These are phyloP conservation scores for Pantherophis alleghaniensis DNA, from an alignment of 2,797 vertebrate genomes.

Conservation along the genomic window DNA sequence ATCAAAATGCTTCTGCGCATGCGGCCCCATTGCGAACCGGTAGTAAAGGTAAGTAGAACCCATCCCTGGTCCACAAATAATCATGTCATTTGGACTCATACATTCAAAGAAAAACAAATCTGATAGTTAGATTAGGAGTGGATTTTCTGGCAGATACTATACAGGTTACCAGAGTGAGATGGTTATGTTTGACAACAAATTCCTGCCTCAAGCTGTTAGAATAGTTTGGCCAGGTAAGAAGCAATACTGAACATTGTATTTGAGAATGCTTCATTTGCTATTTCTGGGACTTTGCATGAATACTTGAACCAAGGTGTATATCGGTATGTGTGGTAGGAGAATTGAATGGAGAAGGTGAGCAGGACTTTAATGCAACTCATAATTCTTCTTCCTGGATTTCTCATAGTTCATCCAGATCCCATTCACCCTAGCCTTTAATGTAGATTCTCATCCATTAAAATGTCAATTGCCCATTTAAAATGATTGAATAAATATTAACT, in stretches of 20 bases:
- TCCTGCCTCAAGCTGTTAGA: neutral
- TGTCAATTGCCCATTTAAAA: neutral
- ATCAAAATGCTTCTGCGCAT: too few species aligned
- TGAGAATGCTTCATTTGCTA: neutral
- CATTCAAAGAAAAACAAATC: neutral
- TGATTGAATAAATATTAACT: neutral
- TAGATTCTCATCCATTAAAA: neutral
- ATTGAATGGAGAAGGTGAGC: neutral
- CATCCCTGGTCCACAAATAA: neutral
- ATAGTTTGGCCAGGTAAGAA: neutral
- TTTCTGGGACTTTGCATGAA: neutral
- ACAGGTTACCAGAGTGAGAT: neutral
- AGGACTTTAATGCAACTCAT: neutral
- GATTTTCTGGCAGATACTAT: neutral
- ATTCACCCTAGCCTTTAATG: neutral
- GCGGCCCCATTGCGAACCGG: too few species aligned
- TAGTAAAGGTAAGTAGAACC: too few species aligned
- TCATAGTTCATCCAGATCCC: neutral
- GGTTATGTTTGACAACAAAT: neutral
- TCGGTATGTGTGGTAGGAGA: neutral
- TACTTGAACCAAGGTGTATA: neutral
- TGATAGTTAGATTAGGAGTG: neutral
- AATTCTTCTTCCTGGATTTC: neutral
- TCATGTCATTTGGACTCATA: neutral
- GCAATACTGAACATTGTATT: neutral